phyloP scores from a whole-genome alignment of 2,888 invertebrate genomes.

The Salticus scenicus region DNA sequence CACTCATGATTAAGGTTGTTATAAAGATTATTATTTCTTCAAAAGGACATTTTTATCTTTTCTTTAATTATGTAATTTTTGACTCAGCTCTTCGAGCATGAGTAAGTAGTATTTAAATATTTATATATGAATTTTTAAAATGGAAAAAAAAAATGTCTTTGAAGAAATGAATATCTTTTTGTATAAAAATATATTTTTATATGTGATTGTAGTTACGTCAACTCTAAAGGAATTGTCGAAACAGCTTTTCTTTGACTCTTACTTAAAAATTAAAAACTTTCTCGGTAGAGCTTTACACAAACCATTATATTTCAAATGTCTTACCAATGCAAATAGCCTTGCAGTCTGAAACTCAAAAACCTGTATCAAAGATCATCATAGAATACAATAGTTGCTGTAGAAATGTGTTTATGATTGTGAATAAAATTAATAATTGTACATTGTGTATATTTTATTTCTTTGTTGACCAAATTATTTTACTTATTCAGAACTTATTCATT shows the following conservation, averaged over 20 bases:
- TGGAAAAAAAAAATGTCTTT: not conserved
- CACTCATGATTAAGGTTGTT: not conserved
- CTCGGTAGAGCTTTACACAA: too few relatives aligned
- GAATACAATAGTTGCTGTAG: conserved; percentile 56
- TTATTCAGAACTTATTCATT: too few relatives aligned
- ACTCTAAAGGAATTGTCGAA: too few relatives aligned
- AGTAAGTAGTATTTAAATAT: not conserved
- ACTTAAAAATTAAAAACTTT: too few relatives aligned
- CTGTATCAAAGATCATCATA: conserved; percentile 29
- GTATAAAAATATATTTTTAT: not conserved
- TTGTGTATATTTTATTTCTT: conserved; percentile 4
- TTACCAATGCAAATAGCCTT: not conserved
- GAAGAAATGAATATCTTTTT: not conserved
- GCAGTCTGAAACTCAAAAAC: conserved; percentile 6
- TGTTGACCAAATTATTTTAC: too few relatives aligned
- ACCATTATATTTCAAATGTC: too few relatives aligned
- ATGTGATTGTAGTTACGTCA: too few relatives aligned
- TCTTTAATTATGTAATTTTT: not conserved
- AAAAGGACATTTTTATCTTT: conserved; percentile 7
- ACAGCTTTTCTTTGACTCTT: too few relatives aligned
- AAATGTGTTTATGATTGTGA: conserved; percentile 63
- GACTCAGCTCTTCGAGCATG: not conserved
- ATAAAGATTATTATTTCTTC: not conserved
- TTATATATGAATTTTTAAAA: not conserved
- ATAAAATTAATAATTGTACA: conserved; percentile 50